These are phyloP conservation scores for Loxodonta africana DNA, from an alignment of 2,113 vertebrate species.

Conservation along the genomic window DNA sequence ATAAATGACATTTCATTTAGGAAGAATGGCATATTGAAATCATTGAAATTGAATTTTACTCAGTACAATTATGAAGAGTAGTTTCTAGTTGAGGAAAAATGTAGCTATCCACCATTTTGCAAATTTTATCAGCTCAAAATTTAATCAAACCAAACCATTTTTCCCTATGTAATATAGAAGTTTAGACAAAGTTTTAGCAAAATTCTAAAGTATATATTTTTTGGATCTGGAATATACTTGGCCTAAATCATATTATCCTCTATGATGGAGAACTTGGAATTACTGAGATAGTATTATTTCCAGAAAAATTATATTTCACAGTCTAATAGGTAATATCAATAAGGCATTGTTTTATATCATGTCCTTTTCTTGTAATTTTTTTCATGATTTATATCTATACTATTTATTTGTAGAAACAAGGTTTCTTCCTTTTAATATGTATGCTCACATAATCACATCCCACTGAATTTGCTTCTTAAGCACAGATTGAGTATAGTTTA, in stretches of 20 bases:
- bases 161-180: not conserved
- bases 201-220: not conserved
- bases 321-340: not conserved
- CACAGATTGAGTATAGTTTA: not conserved
- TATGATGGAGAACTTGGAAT: not conserved
- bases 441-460: not conserved
- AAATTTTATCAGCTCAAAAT: conserved; percentile 19
- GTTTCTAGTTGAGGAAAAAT: not conserved
- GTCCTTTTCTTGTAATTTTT: not conserved
- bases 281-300: not conserved
- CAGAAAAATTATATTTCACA: not conserved
- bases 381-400: not conserved
- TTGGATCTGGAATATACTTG: not conserved
- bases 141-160: conserved; percentile 46
- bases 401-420: not conserved
- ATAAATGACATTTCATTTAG: conserved; percentile 79
- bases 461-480: not conserved
- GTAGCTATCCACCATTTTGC: conserved; percentile 64
- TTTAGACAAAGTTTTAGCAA: conserved; percentile 52
- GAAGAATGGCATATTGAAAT: conserved; percentile 59
- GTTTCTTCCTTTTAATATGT: not conserved
- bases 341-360: not conserved
- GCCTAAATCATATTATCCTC: not conserved
- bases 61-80: conserved; percentile 48
- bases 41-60: conserved; percentile 68